Percentiles rank a stretch among this genome's conserved stretches.
phyloP scores from a whole-genome alignment of 2,888 invertebrate species.

The Hemicrepidius hirtus region DNA sequence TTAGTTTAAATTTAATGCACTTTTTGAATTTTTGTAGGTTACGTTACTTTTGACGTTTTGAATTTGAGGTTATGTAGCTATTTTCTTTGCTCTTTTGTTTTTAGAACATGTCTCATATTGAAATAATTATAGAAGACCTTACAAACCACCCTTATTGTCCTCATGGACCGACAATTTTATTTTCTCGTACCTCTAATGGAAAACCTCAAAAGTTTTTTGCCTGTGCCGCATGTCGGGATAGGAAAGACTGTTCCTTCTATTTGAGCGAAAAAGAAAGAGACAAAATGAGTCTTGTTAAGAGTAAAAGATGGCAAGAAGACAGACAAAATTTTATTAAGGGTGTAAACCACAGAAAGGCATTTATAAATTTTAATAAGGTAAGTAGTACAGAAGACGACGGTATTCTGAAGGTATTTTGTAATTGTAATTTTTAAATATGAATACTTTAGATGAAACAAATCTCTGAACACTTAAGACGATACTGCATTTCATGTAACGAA shows the following conservation, averaged over 20 bases:
- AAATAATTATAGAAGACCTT: constrained; percentile 76
- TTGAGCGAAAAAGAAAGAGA: constrained; percentile 74
- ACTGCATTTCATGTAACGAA: constrained; percentile 79
- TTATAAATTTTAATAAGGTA: constrained; percentile 74
- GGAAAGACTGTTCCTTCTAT: constrained; percentile 85
- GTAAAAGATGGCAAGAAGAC: constrained; percentile 74
- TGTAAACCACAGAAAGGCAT: constrained; percentile 75
- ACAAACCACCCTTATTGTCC: constrained; percentile 81
- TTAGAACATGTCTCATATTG: constrained; percentile 67
- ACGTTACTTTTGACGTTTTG: neutral
- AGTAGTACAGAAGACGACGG: too few species aligned
- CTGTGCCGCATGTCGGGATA: constrained; percentile 89
- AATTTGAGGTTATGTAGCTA: constrained; percentile 23
- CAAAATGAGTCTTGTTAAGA: constrained; percentile 69
- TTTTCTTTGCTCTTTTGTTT: neutral
- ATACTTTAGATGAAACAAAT: constrained; percentile 73
- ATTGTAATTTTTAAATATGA: too few species aligned
- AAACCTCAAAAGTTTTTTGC: constrained; percentile 80
- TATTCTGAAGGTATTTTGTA: too few species aligned
- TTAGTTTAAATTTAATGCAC: too few species aligned
- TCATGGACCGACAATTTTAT: constrained; percentile 86
- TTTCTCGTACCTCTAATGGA: constrained; percentile 72
- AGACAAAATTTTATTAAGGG: constrained; percentile 70
- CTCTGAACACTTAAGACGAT: constrained; percentile 72
- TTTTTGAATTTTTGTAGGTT: too few species aligned